These are phyloP conservation scores for Leucoraja erinaceus DNA, from an alignment of 2,113 vertebrate species.

Conservation along the genomic window DNA sequence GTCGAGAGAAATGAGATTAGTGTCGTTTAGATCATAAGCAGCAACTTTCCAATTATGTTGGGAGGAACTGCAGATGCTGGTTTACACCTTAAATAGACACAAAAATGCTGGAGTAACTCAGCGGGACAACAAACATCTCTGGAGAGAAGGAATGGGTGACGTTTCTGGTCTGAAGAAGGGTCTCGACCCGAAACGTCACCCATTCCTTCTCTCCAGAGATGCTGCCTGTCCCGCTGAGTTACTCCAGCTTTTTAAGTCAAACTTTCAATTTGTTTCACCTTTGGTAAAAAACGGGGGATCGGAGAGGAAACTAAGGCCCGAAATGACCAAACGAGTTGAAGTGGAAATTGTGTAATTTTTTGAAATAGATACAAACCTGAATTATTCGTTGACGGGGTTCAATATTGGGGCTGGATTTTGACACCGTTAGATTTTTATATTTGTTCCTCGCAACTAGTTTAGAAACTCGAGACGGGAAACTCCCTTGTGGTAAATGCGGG, in stretches of 20 bases:
- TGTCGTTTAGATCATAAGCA: neutral
- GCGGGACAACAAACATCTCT: no score
- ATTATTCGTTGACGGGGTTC: neutral
- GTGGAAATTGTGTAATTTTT: neutral
- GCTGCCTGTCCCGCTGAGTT: no score
- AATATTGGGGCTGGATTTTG: neutral
- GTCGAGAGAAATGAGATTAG: neutral
- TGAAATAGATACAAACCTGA: neutral
- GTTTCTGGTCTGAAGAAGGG: no score
- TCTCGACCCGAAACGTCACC: no score
- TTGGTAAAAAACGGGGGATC: neutral
- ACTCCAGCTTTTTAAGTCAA: neutral
- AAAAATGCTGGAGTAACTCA: no score
- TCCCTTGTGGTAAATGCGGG: neutral
- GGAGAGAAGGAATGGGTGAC: no score
- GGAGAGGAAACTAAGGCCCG: neutral
- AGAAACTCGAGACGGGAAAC: neutral
- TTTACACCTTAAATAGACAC: no score
- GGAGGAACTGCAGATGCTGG: no score
- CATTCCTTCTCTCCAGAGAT: no score
- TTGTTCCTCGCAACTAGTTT: neutral
- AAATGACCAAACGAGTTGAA: no score
- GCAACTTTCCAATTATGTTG: neutral
- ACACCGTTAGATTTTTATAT: neutral
- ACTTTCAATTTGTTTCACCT: no score